Evolutionary conservation across 1,140 invertebrate genomes (phyloP).

Genomic region (Pentalonia nigronervosa): DNA sequence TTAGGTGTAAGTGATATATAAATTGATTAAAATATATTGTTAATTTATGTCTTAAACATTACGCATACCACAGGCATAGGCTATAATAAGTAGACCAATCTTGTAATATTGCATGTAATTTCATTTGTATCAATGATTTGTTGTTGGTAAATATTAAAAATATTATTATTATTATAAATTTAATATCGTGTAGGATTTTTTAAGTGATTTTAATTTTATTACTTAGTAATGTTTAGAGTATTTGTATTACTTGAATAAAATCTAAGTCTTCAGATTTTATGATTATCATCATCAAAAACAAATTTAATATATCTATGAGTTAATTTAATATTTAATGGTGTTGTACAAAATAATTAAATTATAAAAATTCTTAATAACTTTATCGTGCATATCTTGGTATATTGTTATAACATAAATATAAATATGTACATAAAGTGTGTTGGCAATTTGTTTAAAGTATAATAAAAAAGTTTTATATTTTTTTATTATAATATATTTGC

Average conservation of each 20-base stretch:
- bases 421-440: constrained; percentile 11
- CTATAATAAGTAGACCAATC: too few relatives aligned
- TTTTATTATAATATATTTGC: constrained; percentile 28
- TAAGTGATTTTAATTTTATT: not conserved
- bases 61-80: too few relatives aligned
- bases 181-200: not conserved
- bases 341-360: not conserved
- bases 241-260: not conserved
- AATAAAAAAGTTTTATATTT: constrained; percentile 32
- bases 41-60: too few relatives aligned
- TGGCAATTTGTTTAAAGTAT: constrained; percentile 22
- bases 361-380: not conserved
- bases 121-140: too few relatives aligned
- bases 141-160: too few relatives aligned
- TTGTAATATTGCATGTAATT: too few relatives aligned
- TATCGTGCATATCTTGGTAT: not conserved
- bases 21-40: too few relatives aligned
- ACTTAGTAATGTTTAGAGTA: not conserved
- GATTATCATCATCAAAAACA: not conserved
- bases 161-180: not conserved
- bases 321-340: not conserved
- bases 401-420: constrained; percentile 10
- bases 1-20: too few relatives aligned
- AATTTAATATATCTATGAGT: not conserved
- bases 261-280: not conserved